Evolutionary conservation across 2,888 invertebrate genomes (phyloP), one percentile per base, ranked within the genome.

Genomic region (Drosophila niveifrons): DNA sequence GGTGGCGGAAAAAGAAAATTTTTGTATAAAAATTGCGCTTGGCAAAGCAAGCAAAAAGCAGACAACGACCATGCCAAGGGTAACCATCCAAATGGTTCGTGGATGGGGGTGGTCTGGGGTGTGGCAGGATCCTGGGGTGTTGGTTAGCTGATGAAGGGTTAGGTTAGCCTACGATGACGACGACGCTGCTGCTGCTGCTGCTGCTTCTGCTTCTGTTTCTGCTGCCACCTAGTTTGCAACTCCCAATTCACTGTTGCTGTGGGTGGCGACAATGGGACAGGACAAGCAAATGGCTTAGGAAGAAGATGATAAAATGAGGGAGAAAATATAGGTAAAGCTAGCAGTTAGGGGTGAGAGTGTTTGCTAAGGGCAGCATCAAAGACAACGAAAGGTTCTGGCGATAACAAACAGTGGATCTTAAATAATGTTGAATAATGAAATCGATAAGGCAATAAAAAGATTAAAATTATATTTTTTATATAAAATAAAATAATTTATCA

Each of bases 21-120:
- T 90, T 90, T 85, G 87, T 85, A 89, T 89, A 85, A 85, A 85
- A 85, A 90, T 87, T 90, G 87, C 85, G 75, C 84, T 57, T 83
- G 87, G 81, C 72, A 88, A 82, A 87, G 82, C 56, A 74, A 84
- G 78, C 79, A 85, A 85, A 74, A 63, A 71, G 69, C 78, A 78
- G 72, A 82, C 74, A 62, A 57, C 65, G 65, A 65, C 59, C 58
- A 58, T 65, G 63, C 74, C 68, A 67, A 76, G 81, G 87, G 84
- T 87, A 75, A 72, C 71, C 70, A 75, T 36, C 43, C 43, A 44
- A 56, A 62, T 11, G 58, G 69, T 62, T 29, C 34, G 15, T 50
- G 17, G 53, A 34, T 50, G 10, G 11, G 47, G 56, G 8, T 2
- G 44, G n/a, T 2, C 6, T 7, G 57, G 29, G 39, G 41, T 28